These are phyloP conservation scores for Nineta flava DNA, from an alignment of 2,888 invertebrate species.

Conservation along the genomic window DNA sequence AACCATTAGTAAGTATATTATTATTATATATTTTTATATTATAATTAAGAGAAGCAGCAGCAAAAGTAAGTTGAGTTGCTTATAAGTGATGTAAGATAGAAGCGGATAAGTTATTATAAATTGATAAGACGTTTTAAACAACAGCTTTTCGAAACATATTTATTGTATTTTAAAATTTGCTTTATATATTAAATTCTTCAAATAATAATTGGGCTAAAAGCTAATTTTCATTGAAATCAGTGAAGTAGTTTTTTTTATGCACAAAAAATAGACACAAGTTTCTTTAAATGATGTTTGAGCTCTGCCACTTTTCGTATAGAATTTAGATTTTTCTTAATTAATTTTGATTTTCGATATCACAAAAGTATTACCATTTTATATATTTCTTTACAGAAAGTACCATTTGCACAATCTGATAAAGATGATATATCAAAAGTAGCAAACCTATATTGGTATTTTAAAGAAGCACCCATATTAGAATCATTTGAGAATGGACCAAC, in stretches of 20 bases:
- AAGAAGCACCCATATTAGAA: constrained; percentile 6
- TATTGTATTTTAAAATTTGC: too few species aligned
- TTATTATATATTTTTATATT: background rate
- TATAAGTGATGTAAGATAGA: too few species aligned
- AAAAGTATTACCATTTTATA: background rate
- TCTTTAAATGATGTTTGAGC: too few species aligned
- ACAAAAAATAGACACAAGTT: too few species aligned
- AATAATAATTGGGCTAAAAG: too few species aligned
- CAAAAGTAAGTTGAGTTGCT: background rate
- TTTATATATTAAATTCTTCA: too few species aligned
- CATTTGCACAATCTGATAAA: constrained; percentile 5
- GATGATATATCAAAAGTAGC: constrained; percentile 2
- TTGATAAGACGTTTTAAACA: too few species aligned
- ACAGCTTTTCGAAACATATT: too few species aligned
- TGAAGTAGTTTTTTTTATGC: too few species aligned
- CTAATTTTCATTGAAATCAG: too few species aligned
- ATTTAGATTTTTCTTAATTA: background rate
- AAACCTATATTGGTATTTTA: constrained; percentile 7
- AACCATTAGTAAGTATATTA: constrained; percentile 3
- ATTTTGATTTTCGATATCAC: background rate
- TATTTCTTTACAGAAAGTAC: constrained; percentile 3
- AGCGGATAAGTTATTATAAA: too few species aligned
- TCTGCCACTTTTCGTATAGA: too few species aligned
- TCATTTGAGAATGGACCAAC: constrained; percentile 7
- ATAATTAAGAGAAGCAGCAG: background rate